A percentile compares a stretch with the other conserved stretches of the same genome.
Conservation (phyloP, 2,797 vertebrate species). For the Syngnathus acus region DNA sequence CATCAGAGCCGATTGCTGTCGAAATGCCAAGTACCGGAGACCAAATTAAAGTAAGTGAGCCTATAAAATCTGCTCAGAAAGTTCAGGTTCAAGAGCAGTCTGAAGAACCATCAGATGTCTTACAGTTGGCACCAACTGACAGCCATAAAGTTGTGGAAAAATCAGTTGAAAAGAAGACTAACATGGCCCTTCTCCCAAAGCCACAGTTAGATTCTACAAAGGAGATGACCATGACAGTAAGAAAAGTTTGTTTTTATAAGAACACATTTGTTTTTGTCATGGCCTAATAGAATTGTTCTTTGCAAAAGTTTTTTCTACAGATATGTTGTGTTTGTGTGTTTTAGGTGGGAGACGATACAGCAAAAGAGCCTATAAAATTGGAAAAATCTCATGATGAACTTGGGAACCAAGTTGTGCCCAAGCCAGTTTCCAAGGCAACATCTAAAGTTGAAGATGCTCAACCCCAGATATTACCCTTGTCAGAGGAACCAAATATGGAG, state of each 20-base stretch:
- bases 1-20: neutral
- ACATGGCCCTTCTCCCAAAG: neutral
- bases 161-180: neutral
- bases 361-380: neutral
- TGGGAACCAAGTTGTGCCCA: constrained; percentile 9
- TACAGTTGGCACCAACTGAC: neutral
- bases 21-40: neutral
- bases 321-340: neutral
- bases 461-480: constrained; percentile 68
- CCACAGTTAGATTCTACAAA: neutral
- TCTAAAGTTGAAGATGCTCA: constrained; percentile 55
- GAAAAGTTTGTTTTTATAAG: neutral
- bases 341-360: neutral
- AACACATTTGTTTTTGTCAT: neutral
- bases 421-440: constrained; percentile 12
- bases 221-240: neutral
- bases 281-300: neutral
- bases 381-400: constrained; percentile 5
- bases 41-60: neutral
- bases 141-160: neutral
- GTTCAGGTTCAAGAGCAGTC: neutral
- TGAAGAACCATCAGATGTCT: neutral
- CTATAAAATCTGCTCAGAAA: neutral
- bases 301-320: neutral
- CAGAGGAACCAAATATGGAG: constrained; percentile 60